Evolutionary conservation across 1,140 invertebrate genomes (phyloP), one percentile per base, ranked within the genome.

Genomic region (Scaptomyza montana): DNA sequence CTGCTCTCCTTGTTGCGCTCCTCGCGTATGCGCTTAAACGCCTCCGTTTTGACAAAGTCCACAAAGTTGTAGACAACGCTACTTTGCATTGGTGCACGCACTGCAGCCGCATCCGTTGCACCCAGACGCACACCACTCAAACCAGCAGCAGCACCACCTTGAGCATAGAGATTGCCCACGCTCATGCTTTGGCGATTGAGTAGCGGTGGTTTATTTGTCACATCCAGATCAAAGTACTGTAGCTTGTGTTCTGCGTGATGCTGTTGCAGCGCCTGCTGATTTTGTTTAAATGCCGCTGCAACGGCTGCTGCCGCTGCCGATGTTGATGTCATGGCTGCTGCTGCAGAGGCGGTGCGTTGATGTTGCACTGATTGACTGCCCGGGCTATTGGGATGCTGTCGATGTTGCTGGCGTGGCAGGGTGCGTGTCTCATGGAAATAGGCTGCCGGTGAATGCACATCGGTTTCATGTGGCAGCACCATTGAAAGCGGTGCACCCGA

Each of bases 41-140:
- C 97, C 89, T 97, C 95, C 0, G 97, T 98, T 93, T 98, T 98
- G 12, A 97, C 92, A 93, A 98, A 98, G 92, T 98, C 97, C 0
- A 98, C 96, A 0, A 95, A 96, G 92, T 97, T 97, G 90, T 98
- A 98, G 5, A 97, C 96, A 1, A 96, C 92, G 70, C 93, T 93
- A 46, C 93, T 92, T 25, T 77, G 76, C 21, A 77, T 73, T 4
- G 91, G 74, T 10, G 65, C 76, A n/a, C 79, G 64, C 1, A 59
- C 66, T 5, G 68, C 69, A 0, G 59, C 64, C 5, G 77, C 78
- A 61, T 77, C 79, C 9, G 73, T 74, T 16, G 67, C 65, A 0
- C 55, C 77, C 10, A 80, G 55, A 13, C 87, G 74, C 41, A 68
- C 74, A 0, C 74, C 69, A 45, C 56, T 57, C 16, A 56, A 55